phyloP scores from a whole-genome alignment of 53 echinoderm and acorn worm species.

The Holothuria leucospilota region DNA sequence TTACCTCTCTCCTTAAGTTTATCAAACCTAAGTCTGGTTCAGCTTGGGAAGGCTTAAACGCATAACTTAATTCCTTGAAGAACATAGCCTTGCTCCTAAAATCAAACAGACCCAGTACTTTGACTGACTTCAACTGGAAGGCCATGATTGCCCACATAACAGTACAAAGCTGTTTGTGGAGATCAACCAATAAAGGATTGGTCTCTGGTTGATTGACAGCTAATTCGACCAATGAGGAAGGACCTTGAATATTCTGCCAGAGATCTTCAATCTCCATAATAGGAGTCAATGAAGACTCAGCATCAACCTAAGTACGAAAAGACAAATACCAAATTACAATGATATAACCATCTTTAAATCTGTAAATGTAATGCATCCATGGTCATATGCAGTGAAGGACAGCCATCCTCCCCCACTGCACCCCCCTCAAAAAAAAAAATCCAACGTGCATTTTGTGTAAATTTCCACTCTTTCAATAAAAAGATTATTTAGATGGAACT shows the following conservation, averaged over 20 bases:
- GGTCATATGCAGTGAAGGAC: too few species aligned
- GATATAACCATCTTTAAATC: too few species aligned
- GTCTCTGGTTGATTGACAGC: constrained; percentile 83
- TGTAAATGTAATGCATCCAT: too few species aligned
- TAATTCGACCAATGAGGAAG: constrained; percentile 87
- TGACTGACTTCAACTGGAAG: constrained; percentile 87
- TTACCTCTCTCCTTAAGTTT: constrained; percentile 79
- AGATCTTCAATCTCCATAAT: constrained; percentile 87
- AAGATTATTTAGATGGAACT: too few species aligned
- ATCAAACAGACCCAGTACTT: constrained; percentile 88
- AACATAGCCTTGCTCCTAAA: constrained; percentile 89
- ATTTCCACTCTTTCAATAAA: too few species aligned
- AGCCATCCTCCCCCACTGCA: too few species aligned
- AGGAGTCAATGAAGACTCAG: constrained; percentile 80
- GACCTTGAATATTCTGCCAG: constrained; percentile 92
- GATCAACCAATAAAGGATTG: constrained; percentile 87
- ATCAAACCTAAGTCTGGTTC: constrained; percentile 73
- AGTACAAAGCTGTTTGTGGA: constrained; percentile 93
- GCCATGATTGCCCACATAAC: constrained; percentile 90
- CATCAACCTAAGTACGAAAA: constrained; percentile 65
- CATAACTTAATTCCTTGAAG: constrained; percentile 84
- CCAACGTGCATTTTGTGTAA: too few species aligned
- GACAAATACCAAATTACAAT: too few species aligned
- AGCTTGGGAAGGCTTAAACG: constrained; percentile 57
- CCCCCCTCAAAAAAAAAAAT: too few species aligned